Evolutionary conservation across 2,113 vertebrate species (phyloP).

Genomic region (Narcine bancroftii): DNA sequence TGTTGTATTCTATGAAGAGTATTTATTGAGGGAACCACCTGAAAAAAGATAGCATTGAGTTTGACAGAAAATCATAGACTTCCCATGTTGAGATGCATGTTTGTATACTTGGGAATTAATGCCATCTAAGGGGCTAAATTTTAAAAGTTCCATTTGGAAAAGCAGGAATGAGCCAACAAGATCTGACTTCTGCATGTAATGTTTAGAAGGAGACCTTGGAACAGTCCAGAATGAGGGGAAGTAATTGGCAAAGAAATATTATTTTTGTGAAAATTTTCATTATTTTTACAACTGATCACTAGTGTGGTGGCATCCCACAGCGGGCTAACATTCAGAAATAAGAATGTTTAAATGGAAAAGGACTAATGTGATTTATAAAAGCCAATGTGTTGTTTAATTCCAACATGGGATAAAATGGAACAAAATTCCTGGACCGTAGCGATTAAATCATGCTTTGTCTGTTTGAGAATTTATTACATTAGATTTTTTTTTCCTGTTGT

Average conservation of each 20-base stretch:
- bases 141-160: no score
- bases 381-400: neutral
- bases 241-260: neutral
- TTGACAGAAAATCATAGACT: no score
- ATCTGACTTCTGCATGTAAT: no score
- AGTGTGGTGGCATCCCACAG: neutral
- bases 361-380: neutral
- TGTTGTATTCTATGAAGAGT: no score
- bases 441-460: neutral
- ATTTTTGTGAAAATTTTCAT: neutral
- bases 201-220: neutral
- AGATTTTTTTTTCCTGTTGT: constrained; percentile 40
- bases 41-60: no score
- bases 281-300: neutral
- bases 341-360: neutral
- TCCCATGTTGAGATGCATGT: no score
- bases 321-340: neutral
- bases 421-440: neutral
- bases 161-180: no score
- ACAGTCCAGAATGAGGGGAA: neutral
- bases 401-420: neutral
- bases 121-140: no score
- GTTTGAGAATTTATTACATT: neutral
- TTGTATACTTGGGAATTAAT: no score
- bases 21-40: no score